Percentiles rank a stretch among this genome's conserved stretches.
phyloP scores from a whole-genome alignment of 1,140 invertebrate species.

The Ladona fulva region DNA sequence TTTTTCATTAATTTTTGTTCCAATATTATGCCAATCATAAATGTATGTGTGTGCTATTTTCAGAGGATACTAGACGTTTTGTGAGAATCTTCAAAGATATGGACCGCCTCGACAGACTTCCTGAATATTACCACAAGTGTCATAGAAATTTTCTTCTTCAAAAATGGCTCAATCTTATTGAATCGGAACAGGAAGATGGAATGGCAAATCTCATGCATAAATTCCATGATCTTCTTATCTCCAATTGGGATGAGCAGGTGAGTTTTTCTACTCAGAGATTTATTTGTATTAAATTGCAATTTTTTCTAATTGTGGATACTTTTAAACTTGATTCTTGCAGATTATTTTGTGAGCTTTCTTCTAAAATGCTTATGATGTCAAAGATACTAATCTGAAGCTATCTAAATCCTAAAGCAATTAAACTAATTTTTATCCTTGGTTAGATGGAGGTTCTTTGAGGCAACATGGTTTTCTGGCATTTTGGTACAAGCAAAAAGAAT shows the following conservation, averaged over 20 bases:
- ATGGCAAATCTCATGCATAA: constrained; percentile 51
- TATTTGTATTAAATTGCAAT: no score
- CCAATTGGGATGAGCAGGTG: constrained; percentile 65
- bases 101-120: constrained; percentile 60
- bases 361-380: no score
- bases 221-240: constrained; percentile 62
- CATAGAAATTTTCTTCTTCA: constrained; percentile 59
- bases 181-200: constrained; percentile 50
- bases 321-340: no score
- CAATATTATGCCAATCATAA: neutral
- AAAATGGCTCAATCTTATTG: constrained; percentile 54
- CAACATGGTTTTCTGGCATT: no score
- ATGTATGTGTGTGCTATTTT: constrained; percentile 31
- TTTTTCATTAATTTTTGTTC: no score
- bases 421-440: no score
- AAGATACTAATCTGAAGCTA: no score
- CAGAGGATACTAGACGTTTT: constrained; percentile 61
- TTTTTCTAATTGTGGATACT: no score
- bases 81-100: constrained; percentile 66
- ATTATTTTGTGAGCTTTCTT: no score
- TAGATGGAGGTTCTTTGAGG: no score
- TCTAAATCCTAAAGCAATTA: no score
- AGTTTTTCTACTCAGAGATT: neutral
- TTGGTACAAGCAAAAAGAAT: no score
- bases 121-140: constrained; percentile 76